A percentile compares a stretch with the other conserved stretches of the same genome.
Evolutionary conservation across 2,888 invertebrate genomes (phyloP).

Genomic region (Agonum fuliginosum): DNA sequence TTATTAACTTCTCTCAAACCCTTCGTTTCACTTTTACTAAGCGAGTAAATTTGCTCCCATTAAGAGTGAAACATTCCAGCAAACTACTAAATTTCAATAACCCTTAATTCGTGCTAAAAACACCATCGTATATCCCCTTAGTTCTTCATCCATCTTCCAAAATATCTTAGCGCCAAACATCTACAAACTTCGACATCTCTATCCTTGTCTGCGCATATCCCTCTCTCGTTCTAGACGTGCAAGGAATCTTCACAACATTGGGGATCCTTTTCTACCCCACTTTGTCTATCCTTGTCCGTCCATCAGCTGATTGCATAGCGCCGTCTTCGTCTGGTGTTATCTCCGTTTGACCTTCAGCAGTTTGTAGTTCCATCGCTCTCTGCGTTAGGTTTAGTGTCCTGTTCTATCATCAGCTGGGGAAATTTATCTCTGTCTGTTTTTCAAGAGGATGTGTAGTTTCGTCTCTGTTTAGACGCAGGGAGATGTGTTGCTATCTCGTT

Average conservation of each 20-base stretch:
- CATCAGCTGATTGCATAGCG: neutral
- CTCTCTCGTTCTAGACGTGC: neutral
- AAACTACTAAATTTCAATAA: conserved; percentile 39
- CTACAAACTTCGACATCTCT: neutral
- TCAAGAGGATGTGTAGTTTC: neutral
- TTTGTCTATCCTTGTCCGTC: neutral
- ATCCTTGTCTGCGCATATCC: neutral
- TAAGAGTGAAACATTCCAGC: neutral
- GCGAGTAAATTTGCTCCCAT: no score
- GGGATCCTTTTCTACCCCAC: neutral
- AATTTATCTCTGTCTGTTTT: neutral
- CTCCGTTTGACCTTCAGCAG: neutral
- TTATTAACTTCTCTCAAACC: no score
- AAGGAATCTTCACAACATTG: no score
- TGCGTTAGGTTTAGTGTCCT: neutral
- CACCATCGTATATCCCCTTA: conserved; percentile 7
- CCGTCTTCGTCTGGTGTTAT: neutral
- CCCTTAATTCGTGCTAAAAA: conserved; percentile 10
- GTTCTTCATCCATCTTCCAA: conserved; percentile 24
- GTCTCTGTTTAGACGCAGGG: no score
- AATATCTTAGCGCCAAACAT: conserved; percentile 13
- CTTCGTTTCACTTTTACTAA: no score
- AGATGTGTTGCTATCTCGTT: no score
- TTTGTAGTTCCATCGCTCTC: neutral
- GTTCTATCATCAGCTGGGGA: no score